Percentiles rank a stretch among this genome's conserved stretches.
Evolutionary conservation across 2,113 vertebrate species (phyloP).

Genomic region (Odobenus rosmarus): DNA sequence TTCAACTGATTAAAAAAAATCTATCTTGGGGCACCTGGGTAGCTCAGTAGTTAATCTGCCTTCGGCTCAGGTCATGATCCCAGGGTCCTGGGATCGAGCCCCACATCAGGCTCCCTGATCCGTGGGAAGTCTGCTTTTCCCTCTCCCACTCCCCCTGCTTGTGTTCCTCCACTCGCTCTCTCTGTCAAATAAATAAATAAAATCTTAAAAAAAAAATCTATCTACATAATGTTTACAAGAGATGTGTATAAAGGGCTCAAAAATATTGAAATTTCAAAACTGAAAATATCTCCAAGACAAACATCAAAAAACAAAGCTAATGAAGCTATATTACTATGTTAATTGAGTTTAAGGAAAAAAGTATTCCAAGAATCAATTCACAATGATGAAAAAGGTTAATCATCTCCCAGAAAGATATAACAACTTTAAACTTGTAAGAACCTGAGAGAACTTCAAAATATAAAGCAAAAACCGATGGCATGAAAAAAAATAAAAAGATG

Average conservation of each 20-base stretch:
- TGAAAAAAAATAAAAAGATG: neutral
- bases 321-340: neutral
- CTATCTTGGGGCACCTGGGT: too few species aligned
- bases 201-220: neutral
- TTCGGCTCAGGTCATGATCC: too few species aligned
- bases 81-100: too few species aligned
- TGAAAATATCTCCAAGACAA: neutral
- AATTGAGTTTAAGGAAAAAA: neutral
- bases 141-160: too few species aligned
- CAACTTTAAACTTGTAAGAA: neutral
- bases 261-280: neutral
- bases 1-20: neutral
- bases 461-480: neutral
- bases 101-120: too few species aligned
- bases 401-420: neutral
- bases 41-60: too few species aligned
- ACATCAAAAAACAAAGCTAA: neutral
- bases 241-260: neutral
- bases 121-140: too few species aligned
- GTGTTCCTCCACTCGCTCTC: too few species aligned
- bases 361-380: neutral
- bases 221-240: neutral
- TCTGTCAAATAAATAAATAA: too few species aligned
- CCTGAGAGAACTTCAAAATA: neutral
- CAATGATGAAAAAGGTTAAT: neutral